Conservation (phyloP, 2,888 invertebrate genomes). For the Cataglyphis rosenhaueri region DNA sequence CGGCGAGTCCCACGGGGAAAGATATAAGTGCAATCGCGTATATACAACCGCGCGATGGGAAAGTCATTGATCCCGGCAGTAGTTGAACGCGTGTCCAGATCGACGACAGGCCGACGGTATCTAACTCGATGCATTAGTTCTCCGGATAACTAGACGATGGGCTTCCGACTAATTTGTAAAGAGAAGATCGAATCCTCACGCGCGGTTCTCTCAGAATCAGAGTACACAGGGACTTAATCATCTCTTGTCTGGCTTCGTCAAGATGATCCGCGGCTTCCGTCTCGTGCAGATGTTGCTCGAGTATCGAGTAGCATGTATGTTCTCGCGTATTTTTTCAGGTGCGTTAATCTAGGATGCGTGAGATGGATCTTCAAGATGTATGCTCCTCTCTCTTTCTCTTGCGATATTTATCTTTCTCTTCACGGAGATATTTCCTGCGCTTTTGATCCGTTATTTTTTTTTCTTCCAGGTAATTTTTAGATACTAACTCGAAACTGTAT, state of each 20-base stretch:
- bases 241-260: neutral
- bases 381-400: neutral
- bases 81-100: constrained; percentile 30
- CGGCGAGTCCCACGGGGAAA: constrained; percentile 20
- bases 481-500: neutral
- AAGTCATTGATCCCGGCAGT: constrained; percentile 49
- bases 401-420: neutral
- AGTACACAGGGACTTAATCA: neutral
- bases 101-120: neutral
- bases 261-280: neutral
- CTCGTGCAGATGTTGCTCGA: neutral
- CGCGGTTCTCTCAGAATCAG: constrained; percentile 18
- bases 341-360: neutral
- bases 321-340: neutral
- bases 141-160: constrained; percentile 12
- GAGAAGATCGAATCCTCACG: neutral
- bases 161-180: constrained; percentile 47
- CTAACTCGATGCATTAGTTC: constrained; percentile 23
- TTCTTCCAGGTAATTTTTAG: neutral
- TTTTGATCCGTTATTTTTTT: neutral
- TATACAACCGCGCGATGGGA: constrained; percentile 16
- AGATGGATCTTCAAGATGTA: neutral
- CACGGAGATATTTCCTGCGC: neutral
- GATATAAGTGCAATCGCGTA: constrained; percentile 1
- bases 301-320: neutral